Conservation (phyloP, 2,113 vertebrate genomes). For the Pardalotus punctatus region DNA sequence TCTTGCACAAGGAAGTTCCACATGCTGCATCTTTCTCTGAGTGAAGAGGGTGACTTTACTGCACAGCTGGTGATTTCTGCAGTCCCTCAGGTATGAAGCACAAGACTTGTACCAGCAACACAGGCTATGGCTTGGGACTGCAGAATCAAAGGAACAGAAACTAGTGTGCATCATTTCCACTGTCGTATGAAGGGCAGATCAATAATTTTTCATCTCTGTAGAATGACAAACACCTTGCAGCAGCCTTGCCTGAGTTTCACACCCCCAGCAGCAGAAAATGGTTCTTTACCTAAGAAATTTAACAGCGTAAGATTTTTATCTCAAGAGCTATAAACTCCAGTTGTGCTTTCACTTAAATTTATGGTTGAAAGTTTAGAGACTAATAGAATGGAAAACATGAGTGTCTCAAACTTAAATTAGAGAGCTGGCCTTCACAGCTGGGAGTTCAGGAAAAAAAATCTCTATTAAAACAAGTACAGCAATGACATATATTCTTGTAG, state of each 20-base stretch:
- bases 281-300: constrained; percentile 29
- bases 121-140: background rate
- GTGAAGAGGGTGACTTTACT: background rate
- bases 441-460: background rate
- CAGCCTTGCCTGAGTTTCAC: background rate
- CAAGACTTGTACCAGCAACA: background rate
- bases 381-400: constrained; percentile 36
- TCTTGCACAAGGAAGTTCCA: background rate
- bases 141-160: background rate
- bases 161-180: background rate
- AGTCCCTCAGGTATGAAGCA: background rate
- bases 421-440: background rate
- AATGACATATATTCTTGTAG: background rate
- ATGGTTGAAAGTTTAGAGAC: constrained; percentile 25
- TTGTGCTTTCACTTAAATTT: constrained; percentile 47
- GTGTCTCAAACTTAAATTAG: constrained; percentile 26
- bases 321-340: background rate
- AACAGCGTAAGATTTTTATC: constrained; percentile 18
- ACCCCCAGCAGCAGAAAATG: background rate
- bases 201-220: background rate
- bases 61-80: background rate
- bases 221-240: background rate
- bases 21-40: background rate
- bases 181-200: background rate
- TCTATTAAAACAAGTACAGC: background rate